Conservation (phyloP, 2,113 vertebrate species). For the Hepsetus odoe region DNA sequence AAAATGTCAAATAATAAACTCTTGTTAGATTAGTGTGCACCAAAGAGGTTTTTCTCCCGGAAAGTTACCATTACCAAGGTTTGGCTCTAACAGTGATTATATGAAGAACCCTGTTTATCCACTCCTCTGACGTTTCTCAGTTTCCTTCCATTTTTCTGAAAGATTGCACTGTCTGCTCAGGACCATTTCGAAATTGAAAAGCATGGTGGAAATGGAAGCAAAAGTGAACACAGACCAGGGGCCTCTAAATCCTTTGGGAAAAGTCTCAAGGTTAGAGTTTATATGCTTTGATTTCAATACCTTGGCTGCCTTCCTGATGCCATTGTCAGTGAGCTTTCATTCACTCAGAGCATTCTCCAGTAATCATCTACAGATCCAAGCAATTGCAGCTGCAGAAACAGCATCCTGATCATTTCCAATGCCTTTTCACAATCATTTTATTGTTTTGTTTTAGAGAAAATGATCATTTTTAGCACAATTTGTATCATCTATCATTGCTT, state of each 20-base stretch:
- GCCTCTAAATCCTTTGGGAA: neutral
- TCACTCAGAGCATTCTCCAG: slow-evolving; percentile 17
- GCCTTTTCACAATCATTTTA: neutral
- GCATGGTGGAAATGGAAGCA: neutral
- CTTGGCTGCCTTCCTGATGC: neutral
- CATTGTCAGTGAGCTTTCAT: slow-evolving; percentile 13
- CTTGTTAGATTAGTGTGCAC: no score
- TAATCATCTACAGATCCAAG: slow-evolving; percentile 21
- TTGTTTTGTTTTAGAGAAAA: no score
- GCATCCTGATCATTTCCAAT: slow-evolving; percentile 10
- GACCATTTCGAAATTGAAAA: slow-evolving; percentile 1
- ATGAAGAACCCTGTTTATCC: no score
- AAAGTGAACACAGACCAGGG: neutral
- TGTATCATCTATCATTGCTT: no score
- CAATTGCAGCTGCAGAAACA: neutral
- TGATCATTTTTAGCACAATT: no score
- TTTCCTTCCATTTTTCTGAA: neutral
- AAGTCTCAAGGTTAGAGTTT: slow-evolving; percentile 29
- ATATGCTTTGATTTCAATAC: slow-evolving; percentile 22
- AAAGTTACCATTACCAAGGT: no score
- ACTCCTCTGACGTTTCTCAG: no score
- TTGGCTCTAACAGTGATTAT: no score
- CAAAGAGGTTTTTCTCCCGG: no score
- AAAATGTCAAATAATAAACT: no score
- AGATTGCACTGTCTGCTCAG: neutral